Base-by-base conservation (phyloP, 2,113 vertebrate species). In the Trogon surrucura region DNA sequence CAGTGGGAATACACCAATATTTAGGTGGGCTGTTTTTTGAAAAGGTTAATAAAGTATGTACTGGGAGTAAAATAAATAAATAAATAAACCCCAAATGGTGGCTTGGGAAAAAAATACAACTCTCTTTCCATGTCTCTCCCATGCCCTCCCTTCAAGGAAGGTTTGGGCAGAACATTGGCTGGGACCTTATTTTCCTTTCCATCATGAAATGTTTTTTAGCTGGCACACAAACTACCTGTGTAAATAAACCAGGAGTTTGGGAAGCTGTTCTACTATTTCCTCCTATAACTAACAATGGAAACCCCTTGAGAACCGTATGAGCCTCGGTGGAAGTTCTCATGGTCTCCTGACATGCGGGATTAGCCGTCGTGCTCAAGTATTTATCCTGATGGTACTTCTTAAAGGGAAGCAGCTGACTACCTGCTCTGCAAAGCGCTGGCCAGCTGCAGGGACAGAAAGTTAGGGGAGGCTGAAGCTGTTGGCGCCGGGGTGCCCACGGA, bases 131-230 rank as follows among this genome's bases (percentile, higher is more conserved):
- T 78, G 66, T 79, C 10, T 77, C 45, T 85, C 18, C 26, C 22
- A 74, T 47, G 29, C 38, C 9, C 34, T 88, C 70, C 72, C 61
- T 34, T 89, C 85, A 82, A 90, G 77, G 91, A 93, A 94, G 57
- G 27, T 93, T 94, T 88, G 25, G 36, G 65, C 57, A 64, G 64
- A 77, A 82, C 21, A 5, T 92, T 97, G 97, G 96, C 97, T 30
- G 41, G 19, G 30, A 34, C 61, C 84, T 93, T 98, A 92, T 97
- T 98, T 98, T 95, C 74, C 36, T 97, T 97, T 97, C 97, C 94
- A 96, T 71, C 19, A 38, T 41, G 96, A 96, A 95, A 91, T 87
- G 73, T 96, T 96, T 88, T 95, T 47, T 74, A 97, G 96, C 91
- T 96, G 97, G 96, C 96, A 87, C 74, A 92, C 72, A 88, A 89